These are phyloP conservation scores for Eulithis prunata DNA, from an alignment of 2,888 invertebrate genomes.

Conservation along the genomic window DNA sequence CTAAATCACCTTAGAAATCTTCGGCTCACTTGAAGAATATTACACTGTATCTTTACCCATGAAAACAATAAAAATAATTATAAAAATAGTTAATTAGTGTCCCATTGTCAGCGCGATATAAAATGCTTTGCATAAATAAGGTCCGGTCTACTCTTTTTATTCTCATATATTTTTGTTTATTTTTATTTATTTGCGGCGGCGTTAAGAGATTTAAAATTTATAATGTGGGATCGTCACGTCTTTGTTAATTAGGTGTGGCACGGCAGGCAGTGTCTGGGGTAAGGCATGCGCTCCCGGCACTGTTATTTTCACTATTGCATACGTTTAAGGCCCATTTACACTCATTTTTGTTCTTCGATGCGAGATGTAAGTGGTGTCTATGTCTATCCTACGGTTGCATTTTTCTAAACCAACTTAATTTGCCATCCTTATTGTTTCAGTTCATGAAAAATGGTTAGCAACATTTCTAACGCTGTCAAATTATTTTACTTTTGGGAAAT, in stretches of 20 bases:
- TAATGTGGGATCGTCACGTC: slow-evolving; percentile 75
- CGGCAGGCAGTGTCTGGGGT: slow-evolving; percentile 45
- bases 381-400: too few species aligned
- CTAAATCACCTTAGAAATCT: too few species aligned
- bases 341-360: neutral
- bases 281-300: slow-evolving; percentile 61
- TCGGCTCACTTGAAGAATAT: too few species aligned
- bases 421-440: too few species aligned
- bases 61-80: slow-evolving; percentile 23
- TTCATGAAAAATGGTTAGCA: too few species aligned
- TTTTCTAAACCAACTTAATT: too few species aligned
- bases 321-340: slow-evolving; percentile 46
- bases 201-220: slow-evolving; percentile 75
- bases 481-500: too few species aligned
- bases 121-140: slow-evolving; percentile 43
- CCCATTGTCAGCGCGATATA: slow-evolving; percentile 42
- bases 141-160: slow-evolving; percentile 38
- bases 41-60: neutral
- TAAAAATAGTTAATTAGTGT: slow-evolving; percentile 39
- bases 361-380: neutral
- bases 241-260: slow-evolving; percentile 75
- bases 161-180: slow-evolving; percentile 50
- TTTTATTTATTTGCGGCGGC: slow-evolving; percentile 50
- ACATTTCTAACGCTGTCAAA: too few species aligned
- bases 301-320: slow-evolving; percentile 64